These are phyloP conservation scores for Melanotaenia maccullochi DNA, from an alignment of 2,797 vertebrate genomes.

Conservation along the genomic window DNA sequence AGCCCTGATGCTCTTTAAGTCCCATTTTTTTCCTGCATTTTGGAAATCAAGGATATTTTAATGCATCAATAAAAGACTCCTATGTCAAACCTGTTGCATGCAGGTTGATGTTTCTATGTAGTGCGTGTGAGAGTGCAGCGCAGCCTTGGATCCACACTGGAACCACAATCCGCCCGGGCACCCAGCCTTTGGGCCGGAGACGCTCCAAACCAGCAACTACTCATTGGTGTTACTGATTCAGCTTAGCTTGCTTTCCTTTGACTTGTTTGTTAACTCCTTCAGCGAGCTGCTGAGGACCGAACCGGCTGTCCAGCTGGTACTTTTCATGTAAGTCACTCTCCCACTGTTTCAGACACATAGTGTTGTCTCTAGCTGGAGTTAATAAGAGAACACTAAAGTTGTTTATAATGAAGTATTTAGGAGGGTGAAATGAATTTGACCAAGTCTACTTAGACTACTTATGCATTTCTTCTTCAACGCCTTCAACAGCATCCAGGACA, in stretches of 20 bases:
- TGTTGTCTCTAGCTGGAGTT: neutral
- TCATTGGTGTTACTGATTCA: slow-evolving; percentile 92
- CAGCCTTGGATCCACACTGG: slow-evolving; percentile 80
- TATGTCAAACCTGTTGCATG: neutral
- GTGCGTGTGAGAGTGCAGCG: slow-evolving; percentile 49
- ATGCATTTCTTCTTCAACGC: neutral
- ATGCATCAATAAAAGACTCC: neutral
- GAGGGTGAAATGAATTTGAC: slow-evolving; percentile 1
- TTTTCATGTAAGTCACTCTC: slow-evolving; percentile 89
- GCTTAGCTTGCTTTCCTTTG: slow-evolving; percentile 89
- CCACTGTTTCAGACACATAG: slow-evolving; percentile 13
- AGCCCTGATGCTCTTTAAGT: slow-evolving; percentile 7
- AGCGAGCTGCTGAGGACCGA: slow-evolving; percentile 89
- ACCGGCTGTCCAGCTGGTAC: slow-evolving; percentile 89
- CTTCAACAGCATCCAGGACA: slow-evolving; percentile 88
- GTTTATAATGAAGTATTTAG: slow-evolving; percentile 4
- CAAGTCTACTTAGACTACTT: slow-evolving; percentile 10
- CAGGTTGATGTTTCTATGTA: slow-evolving; percentile 64
- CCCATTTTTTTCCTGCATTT: neutral
- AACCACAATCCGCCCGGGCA: slow-evolving; percentile 69
- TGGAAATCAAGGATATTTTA: slow-evolving; percentile 7
- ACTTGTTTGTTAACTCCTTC: slow-evolving; percentile 94
- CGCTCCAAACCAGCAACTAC: slow-evolving; percentile 92
- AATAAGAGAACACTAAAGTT: neutral
- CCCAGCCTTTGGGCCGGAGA: slow-evolving; percentile 75